Conservation (phyloP, 2,113 vertebrate species). For the Ochotona princeps region DNA sequence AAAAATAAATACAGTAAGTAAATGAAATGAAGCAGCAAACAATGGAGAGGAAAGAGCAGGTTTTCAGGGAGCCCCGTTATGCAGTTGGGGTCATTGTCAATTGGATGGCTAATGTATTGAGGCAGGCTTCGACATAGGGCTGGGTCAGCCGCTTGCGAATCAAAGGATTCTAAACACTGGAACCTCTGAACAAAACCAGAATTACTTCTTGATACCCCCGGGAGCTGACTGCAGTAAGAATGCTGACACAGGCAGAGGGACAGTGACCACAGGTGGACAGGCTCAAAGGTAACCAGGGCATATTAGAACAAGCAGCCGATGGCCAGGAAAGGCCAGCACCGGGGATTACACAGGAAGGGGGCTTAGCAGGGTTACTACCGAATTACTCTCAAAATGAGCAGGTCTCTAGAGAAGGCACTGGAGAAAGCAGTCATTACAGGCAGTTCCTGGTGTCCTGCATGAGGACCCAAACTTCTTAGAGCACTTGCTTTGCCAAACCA, state of each 20-base stretch:
- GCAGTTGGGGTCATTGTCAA: neutral
- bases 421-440: neutral
- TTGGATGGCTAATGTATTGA: conserved; percentile 30
- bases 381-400: conserved; percentile 6
- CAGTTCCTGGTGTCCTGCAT: neutral
- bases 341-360: neutral
- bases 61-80: neutral
- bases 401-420: neutral
- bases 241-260: neutral
- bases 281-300: neutral
- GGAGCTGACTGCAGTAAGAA: conserved; percentile 2
- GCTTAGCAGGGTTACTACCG: neutral
- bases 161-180: conserved; percentile 19
- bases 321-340: neutral
- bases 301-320: neutral
- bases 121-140: neutral
- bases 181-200: conserved; percentile 39
- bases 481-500: neutral
- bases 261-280: neutral
- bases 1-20: neutral
- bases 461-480: neutral
- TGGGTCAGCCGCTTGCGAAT: conserved; percentile 22
- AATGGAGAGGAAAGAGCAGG: neutral
- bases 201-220: neutral
- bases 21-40: neutral